Base-by-base conservation (phyloP, 1,140 invertebrate genomes). In the Marisa cornuarietis region DNA sequence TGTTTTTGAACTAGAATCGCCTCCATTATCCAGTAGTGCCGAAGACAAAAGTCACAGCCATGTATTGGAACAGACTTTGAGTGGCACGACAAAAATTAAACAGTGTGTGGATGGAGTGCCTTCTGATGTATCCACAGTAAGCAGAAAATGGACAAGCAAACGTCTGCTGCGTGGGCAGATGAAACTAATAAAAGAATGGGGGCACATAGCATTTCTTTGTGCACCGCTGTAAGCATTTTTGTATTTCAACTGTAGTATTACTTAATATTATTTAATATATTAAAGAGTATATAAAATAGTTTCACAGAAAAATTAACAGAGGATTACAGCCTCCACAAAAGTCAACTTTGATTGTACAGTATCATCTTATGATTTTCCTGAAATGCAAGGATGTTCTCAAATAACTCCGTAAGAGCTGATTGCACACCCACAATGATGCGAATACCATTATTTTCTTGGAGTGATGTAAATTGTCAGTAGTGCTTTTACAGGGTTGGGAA, bases 181-280 rank as follows among this genome's bases (percentile, higher is more conserved):
- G 93, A 94, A 94, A 85, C 94, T 94, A 84, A 91, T 97, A 1
- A 93, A 94, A 68, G 95, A 96, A 81, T 94, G 95, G 58, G 94
- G 95, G 75, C 93, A 93, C 0, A 93, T 96, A 20, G 94, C 96
- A 71, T 97, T 96, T 86, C 91, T 97, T 0, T 96, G 96, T 87
- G 95, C 95, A 87, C 96, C 96, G 16, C 90, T 97, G 94, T 96
- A 91, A 94, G 94, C 1, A 58, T 58, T 58, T 11, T 11, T 42
- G 0, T 42, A 42, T 42, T 42, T 42, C 31, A 42, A 42, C 31
- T 42, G 31, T 0, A 42, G 31, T 6, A 4, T 2, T 6, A 42
- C 31, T 42, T 42, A n/a, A n/a, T n/a, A n/a, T n/a, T n/a, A 42
- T 42, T 42, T 42, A 42, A 42, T 42, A 42, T 42, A 42, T 0